Evolutionary conservation across 2,113 vertebrate species (phyloP).

Genomic region (Typhlomys cinereus): DNA sequence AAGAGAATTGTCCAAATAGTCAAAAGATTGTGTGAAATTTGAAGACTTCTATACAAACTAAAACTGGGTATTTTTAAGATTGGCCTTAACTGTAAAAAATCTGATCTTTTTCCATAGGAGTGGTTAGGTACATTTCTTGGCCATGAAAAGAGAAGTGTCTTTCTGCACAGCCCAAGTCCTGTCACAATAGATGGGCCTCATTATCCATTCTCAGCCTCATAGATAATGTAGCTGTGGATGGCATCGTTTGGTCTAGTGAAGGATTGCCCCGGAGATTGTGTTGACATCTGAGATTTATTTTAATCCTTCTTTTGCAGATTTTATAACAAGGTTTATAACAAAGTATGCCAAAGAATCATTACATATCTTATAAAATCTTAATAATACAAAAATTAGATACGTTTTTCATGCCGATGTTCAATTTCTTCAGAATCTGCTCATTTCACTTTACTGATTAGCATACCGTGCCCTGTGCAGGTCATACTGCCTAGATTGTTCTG

Average conservation of each 20-base stretch:
- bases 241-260: slow-evolving; percentile 68
- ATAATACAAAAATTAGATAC: slow-evolving; percentile 78
- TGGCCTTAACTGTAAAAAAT: neutral
- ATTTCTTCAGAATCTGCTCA: slow-evolving; percentile 51
- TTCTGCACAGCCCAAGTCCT: neutral
- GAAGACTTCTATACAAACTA: neutral
- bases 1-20: neutral
- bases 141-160: neutral
- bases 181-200: slow-evolving; percentile 65
- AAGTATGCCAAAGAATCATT: slow-evolving; percentile 75
- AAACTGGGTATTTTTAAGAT: neutral
- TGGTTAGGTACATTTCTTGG: neutral
- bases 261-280: slow-evolving; percentile 71
- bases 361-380: slow-evolving; percentile 80
- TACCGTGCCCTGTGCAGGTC: neutral
- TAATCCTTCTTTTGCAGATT: slow-evolving; percentile 73
- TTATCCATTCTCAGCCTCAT: slow-evolving; percentile 70
- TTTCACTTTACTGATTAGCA: slow-evolving; percentile 49
- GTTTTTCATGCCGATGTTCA: slow-evolving; percentile 74
- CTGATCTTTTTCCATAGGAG: neutral
- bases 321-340: slow-evolving; percentile 66
- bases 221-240: slow-evolving; percentile 63
- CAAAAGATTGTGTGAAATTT: neutral
- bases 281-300: slow-evolving; percentile 80
- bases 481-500: neutral